These are phyloP conservation scores for Mesorhabditis belari DNA, from an alignment of 2,888 invertebrate genomes.

Conservation along the genomic window DNA sequence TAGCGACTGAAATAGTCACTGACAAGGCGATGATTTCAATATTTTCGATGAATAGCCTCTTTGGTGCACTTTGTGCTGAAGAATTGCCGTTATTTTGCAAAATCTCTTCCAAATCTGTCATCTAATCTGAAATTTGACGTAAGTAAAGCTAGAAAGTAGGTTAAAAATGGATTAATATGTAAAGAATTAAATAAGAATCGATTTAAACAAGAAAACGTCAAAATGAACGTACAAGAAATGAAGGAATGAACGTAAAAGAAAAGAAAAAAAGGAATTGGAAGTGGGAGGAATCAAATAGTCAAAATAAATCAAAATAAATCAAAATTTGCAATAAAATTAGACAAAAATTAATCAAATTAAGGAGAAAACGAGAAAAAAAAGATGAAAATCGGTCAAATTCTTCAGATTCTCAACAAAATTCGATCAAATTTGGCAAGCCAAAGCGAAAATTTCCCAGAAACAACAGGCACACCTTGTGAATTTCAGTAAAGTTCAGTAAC, in stretches of 20 bases:
- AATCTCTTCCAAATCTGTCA: neutral
- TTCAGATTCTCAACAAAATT: no score
- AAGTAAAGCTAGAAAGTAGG: neutral
- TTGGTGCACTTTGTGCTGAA: neutral
- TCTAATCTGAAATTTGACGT: neutral
- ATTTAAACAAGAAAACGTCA: neutral
- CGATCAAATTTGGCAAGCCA: no score
- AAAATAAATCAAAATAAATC: no score
- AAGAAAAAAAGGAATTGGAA: neutral
- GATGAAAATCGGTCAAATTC: no score
- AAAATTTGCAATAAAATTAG: no score
- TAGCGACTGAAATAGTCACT: conserved; percentile 21
- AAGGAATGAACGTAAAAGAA: neutral
- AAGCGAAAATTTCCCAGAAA: no score
- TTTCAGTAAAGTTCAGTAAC: no score
- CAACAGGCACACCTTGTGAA: no score
- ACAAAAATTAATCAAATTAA: no score
- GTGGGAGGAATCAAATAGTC: no score
- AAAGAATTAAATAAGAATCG: neutral
- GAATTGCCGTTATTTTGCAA: neutral
- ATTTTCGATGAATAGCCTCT: conserved; percentile 10
- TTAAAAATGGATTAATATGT: neutral
- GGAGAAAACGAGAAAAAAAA: no score
- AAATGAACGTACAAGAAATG: neutral
- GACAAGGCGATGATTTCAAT: conserved; percentile 25